These are phyloP conservation scores for Steromphala cineraria DNA, from an alignment of 2,888 invertebrate species.

Conservation along the genomic window DNA sequence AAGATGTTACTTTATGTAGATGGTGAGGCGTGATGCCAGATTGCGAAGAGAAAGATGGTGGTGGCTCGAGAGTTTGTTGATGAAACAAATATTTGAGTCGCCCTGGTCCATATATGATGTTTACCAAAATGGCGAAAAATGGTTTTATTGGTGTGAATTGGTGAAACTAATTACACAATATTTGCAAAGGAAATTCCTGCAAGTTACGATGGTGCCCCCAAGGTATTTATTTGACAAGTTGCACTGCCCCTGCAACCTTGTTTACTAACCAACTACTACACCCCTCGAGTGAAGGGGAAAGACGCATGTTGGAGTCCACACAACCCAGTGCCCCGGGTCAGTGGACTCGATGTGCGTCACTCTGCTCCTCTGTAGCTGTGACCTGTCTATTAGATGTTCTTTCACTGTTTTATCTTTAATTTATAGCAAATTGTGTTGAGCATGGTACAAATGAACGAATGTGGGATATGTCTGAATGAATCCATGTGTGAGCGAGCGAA, in stretches of 20 bases:
- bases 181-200: neutral
- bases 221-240: neutral
- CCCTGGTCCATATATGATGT: neutral
- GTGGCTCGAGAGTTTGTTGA: neutral
- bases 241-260: neutral
- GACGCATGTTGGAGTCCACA: neutral
- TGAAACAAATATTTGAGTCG: neutral
- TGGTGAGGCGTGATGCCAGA: neutral
- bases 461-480: neutral
- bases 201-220: neutral
- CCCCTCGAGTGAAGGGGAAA: neutral
- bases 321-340: neutral
- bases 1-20: neutral
- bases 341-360: neutral
- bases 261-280: neutral
- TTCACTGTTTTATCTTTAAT: slow-evolving; percentile 6
- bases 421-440: slow-evolving; percentile 6
- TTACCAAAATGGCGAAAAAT: slow-evolving; percentile 5
- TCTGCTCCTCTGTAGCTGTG: neutral
- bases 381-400: neutral
- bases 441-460: slow-evolving; percentile 2
- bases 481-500: neutral
- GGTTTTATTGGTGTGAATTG: neutral
- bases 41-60: neutral
- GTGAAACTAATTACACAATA: neutral